A percentile compares a stretch with the other conserved stretches of the same genome.
Conservation (phyloP, 92 coral and sea anemone species). For the Heteractis magnifica region DNA sequence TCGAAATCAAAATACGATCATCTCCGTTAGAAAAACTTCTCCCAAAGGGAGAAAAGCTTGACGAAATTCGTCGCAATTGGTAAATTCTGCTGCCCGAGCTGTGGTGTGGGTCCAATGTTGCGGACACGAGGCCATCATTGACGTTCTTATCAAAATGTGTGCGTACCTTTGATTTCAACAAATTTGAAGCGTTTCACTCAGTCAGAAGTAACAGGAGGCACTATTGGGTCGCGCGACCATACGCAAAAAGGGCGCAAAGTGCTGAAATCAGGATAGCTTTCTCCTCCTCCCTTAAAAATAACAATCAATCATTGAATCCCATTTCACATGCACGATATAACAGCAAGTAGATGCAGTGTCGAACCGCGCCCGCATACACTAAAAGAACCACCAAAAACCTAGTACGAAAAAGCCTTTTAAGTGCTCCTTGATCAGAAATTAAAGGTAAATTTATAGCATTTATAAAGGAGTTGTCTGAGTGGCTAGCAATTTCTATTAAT, state of each 20-base stretch:
- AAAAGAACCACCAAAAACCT: slow-evolving; percentile 8
- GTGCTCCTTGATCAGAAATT: slow-evolving; percentile 20
- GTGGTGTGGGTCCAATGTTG: background rate
- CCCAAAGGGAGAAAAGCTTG: background rate
- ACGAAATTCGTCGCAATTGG: background rate
- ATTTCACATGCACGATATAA: background rate
- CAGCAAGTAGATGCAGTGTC: background rate
- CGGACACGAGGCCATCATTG: background rate
- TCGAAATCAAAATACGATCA: background rate
- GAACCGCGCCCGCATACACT: background rate
- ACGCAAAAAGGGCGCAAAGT: slow-evolving; percentile 24
- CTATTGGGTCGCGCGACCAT: slow-evolving; percentile 18
- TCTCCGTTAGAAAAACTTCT: background rate
- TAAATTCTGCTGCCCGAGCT: background rate
- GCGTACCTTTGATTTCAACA: slow-evolving; percentile 34
- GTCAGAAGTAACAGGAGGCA: slow-evolving; percentile 23
- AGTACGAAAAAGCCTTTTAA: slow-evolving; percentile 4
- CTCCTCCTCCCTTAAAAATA: slow-evolving; percentile 20
- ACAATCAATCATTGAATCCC: background rate
- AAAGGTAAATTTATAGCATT: slow-evolving; percentile 19
- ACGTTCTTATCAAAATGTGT: slow-evolving; percentile 19
- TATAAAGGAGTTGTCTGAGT: slow-evolving; percentile 7
- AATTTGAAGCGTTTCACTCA: slow-evolving; percentile 36
- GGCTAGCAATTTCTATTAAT: slow-evolving; percentile 19
- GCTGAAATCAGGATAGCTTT: slow-evolving; percentile 34